Base-by-base conservation (phyloP, 2,113 vertebrate species). In the Aythya baeri region DNA sequence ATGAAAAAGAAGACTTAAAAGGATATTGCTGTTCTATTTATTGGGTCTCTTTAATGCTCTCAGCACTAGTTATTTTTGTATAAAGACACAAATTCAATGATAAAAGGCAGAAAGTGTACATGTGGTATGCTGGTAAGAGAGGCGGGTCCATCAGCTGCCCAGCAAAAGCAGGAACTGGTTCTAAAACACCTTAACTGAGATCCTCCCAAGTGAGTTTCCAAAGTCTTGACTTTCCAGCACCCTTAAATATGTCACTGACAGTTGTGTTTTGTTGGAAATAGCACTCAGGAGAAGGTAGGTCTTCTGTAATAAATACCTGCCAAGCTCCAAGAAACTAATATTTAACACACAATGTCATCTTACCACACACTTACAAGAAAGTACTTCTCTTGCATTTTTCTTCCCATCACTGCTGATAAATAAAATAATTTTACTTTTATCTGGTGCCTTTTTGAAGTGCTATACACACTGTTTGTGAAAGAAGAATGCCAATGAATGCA, bases 401-500 rank as follows among this genome's bases (percentile, higher is more conserved):
- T 83, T 85, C 59, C 38, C 52, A 63, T 77, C 34, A 25, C 12
- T 89, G 70, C 65, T 85, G 59, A 86, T 85, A 86, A 89, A 83
- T 59, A 84, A 86, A 88, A 82, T 82, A 66, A 65, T 86, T 52
- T 94, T 77, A 49, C 71, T 91, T 94, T 44, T 72, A 63, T 52
- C 82, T 81, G 38, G 12, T 86, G 65, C 38, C 57, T 84, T 81
- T 88, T 54, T 75, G 83, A 93, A 88, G 68, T 67, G 80, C 49
- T 61, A 38, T 63, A 67, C 9, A 14, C 38, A 10, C 9, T 66
- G 54, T 78, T 75, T 90, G 49, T 88, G 73, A 71, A 54, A 86
- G 79, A 66, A 79, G 62, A 86, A 94, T 79, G 78, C 36, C 85
- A 77, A 62, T 66, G 78, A 91, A 73, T 32, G 31, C 34, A 13